phyloP scores from a whole-genome alignment of 2,113 vertebrate species.

The Cottus gobio region DNA sequence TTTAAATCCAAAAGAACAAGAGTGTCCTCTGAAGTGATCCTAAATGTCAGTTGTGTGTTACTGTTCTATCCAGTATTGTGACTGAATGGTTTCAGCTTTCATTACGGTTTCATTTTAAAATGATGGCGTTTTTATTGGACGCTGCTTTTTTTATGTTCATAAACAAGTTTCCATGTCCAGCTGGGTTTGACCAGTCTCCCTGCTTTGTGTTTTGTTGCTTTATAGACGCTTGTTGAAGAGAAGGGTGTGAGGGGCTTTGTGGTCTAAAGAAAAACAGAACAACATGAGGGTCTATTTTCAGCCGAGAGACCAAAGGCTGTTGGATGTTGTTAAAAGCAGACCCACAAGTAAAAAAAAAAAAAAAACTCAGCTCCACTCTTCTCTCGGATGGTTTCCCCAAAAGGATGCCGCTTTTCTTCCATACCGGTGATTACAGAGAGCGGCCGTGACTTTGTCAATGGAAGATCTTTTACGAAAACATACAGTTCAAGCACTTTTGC shows the following conservation, averaged over 20 bases:
- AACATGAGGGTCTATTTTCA: slow-evolving; percentile 55
- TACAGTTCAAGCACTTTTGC: slow-evolving; percentile 60
- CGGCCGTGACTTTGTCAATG: slow-evolving; percentile 52
- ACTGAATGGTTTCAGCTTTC: slow-evolving; percentile 45
- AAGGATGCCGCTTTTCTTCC: slow-evolving; percentile 47
- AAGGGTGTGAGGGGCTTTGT: slow-evolving; percentile 58
- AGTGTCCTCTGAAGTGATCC: slow-evolving; percentile 29
- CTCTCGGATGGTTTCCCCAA: slow-evolving; percentile 20
- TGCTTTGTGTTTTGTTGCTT: slow-evolving; percentile 30
- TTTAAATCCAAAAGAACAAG: slow-evolving; percentile 3
- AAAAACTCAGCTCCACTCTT: neutral
- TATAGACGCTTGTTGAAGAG: slow-evolving; percentile 44
- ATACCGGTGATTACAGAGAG: slow-evolving; percentile 48
- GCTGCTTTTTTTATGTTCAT: slow-evolving; percentile 40
- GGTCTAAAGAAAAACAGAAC: slow-evolving; percentile 38
- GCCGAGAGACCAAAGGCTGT: slow-evolving; percentile 30
- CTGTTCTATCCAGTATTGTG: slow-evolving; percentile 26
- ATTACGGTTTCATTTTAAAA: slow-evolving; percentile 44
- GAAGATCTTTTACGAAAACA: slow-evolving; percentile 61
- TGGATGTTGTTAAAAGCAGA: slow-evolving; percentile 50
- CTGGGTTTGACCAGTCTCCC: slow-evolving; percentile 15
- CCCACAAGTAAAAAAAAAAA: slow-evolving; percentile 10
- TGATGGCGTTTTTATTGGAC: slow-evolving; percentile 35
- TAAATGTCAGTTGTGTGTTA: slow-evolving; percentile 20
- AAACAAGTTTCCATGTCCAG: slow-evolving; percentile 46